Evolutionary conservation across 2,113 vertebrate genomes (phyloP).

Genomic region (Nestor notabilis): DNA sequence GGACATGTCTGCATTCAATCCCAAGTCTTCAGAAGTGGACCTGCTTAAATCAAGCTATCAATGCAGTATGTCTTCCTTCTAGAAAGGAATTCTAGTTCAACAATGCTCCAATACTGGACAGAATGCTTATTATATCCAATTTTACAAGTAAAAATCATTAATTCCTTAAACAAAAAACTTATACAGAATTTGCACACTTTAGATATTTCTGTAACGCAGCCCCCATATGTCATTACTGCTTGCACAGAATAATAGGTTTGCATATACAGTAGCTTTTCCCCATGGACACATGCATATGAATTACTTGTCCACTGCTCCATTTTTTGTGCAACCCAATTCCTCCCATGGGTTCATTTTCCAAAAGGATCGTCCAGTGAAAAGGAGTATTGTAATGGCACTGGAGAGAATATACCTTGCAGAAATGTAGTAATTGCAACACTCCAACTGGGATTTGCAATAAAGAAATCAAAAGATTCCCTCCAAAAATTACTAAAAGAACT

Average conservation of each 20-base stretch:
- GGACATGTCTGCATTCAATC: background rate
- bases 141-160: background rate
- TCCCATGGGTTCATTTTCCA: background rate
- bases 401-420: background rate
- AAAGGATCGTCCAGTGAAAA: background rate
- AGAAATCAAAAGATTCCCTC: background rate
- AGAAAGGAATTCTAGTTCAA: background rate
- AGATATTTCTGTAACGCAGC: background rate
- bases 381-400: background rate
- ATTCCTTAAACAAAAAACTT: background rate
- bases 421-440: background rate
- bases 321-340: background rate
- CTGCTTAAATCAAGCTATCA: background rate
- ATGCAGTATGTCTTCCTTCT: background rate
- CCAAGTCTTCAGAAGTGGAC: background rate
- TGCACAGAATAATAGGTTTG: background rate
- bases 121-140: background rate
- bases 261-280: background rate
- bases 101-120: background rate
- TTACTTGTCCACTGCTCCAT: background rate
- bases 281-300: background rate
- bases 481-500: background rate
- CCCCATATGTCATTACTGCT: background rate
- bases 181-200: background rate
- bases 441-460: background rate